Evolutionary conservation across 2,888 invertebrate species (phyloP), one percentile per base, ranked within the genome.

Genomic region (Eupithecia tripunctaria): DNA sequence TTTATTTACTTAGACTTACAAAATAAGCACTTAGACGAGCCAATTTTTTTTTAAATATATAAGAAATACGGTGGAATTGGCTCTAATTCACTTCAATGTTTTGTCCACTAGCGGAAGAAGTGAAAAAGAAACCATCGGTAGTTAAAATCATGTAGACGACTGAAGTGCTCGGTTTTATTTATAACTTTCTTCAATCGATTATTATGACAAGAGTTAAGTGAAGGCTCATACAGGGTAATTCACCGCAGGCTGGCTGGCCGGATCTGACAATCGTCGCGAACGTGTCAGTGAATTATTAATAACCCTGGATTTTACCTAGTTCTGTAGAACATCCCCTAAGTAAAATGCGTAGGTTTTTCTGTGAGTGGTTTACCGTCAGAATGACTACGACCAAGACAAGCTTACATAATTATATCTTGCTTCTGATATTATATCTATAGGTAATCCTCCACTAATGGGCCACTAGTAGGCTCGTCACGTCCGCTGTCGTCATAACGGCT

Each of bases 401-500:
- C 10, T 47, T 43, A 1, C 5, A 43, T 43, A 43, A 15, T 38
- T 18, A n/a, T 43, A 43, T 47, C 51, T 12, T 12, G 21, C 10
- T 10, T 51, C 21, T 51, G 6, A 18, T 51, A 47, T 8, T 10
- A 51, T 10, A 51, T 21, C 4, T 56, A 70, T 73, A 75, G 64
- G 70, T 76, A 72, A 62, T 71, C 56, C 25, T 56, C 69, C 47
- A 73, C 70, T 84, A 85, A 85, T 75, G 76, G 82, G 83, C 62
- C 71, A 63, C 82, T 81, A 81, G 85, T 84, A 85, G 76, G 81
- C 85, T 59, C 65, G 75, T 78, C 85, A 85, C 85, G 85, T 85
- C 66, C 67, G 73, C 81, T 76, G 64, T 67, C 72, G 65, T 12
- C 38, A 75, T 75, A 68, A 76, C 65, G 63, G 68, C 74, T 36